Evolutionary conservation across 2,113 vertebrate species (phyloP).

Genomic region (Kryptolebias marmoratus): DNA sequence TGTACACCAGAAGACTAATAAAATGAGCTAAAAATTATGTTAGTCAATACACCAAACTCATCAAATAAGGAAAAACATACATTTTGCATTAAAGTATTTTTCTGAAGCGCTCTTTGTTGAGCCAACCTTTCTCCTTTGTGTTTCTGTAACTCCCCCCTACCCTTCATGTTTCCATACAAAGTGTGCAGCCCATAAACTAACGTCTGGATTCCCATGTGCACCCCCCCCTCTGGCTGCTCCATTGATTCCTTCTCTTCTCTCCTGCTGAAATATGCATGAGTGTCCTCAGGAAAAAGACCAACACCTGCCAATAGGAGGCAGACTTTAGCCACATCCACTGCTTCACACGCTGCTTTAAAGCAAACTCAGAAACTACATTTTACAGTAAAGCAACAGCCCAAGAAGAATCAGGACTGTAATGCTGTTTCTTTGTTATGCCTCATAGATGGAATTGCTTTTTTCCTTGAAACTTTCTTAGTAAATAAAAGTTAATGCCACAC

Average conservation of each 20-base stretch:
- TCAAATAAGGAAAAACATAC: background rate
- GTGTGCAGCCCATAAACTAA: slow-evolving; percentile 64
- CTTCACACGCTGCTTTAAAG: background rate
- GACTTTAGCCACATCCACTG: slow-evolving; percentile 59
- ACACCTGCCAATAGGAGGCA: slow-evolving; percentile 71
- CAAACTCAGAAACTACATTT: background rate
- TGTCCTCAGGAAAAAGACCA: slow-evolving; percentile 2
- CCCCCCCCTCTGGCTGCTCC: slow-evolving; percentile 47
- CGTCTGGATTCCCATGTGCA: slow-evolving; percentile 66
- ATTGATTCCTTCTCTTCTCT: slow-evolving; percentile 60
- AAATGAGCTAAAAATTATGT: no score
- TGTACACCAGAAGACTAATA: background rate
- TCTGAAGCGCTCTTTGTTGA: slow-evolving; percentile 41
- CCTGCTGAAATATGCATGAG: slow-evolving; percentile 72
- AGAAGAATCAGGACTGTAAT: background rate
- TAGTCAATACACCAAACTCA: background rate
- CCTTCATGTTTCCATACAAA: slow-evolving; percentile 39
- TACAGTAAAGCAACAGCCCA: slow-evolving; percentile 2
- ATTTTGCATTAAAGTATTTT: slow-evolving; percentile 20
- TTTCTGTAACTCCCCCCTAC: slow-evolving; percentile 13
- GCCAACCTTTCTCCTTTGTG: slow-evolving; percentile 50
- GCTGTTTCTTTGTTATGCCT: no score
- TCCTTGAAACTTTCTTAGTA: no score
- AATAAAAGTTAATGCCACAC: no score
- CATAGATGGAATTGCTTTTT: no score